Evolutionary conservation across 1,140 invertebrate species (phyloP).

Genomic region (Lepidostoma basale): DNA sequence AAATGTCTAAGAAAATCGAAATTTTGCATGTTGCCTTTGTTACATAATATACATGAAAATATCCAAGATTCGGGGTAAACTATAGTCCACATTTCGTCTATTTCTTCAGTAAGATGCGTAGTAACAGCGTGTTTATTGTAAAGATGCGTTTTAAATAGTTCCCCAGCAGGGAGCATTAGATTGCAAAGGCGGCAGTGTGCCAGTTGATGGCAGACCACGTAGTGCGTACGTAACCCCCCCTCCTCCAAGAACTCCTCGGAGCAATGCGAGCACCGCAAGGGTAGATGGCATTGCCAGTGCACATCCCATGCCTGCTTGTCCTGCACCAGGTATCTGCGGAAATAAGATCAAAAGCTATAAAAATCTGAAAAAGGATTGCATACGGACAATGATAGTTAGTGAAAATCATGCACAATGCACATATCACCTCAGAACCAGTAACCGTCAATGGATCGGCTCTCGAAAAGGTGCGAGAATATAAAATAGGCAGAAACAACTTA

Average conservation of each 20-base stretch:
- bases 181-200: conserved; percentile 58
- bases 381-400: too few species aligned
- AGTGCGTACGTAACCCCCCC: conserved; percentile 49
- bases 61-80: conserved; percentile 49
- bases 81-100: conserved; percentile 51
- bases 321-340: conserved; percentile 56
- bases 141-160: conserved; percentile 53
- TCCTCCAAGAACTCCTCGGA: conserved; percentile 52
- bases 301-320: conserved; percentile 51
- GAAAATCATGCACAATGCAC: too few species aligned
- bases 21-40: conserved; percentile 49
- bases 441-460: too few species aligned
- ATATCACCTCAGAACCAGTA: too few species aligned
- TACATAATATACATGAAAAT: conserved; percentile 54
- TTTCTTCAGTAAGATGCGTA: conserved; percentile 49
- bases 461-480: too few species aligned
- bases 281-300: conserved; percentile 54
- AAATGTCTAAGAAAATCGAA: conserved; percentile 55
- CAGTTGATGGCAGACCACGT: conserved; percentile 51
- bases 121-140: conserved; percentile 56
- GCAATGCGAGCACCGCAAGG: conserved; percentile 58
- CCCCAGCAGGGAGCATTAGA: conserved; percentile 53
- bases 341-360: too few species aligned
- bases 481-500: too few species aligned
- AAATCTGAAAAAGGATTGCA: too few species aligned